These are phyloP conservation scores for Stylophora pistillata DNA, from an alignment of 64 coral and sea anemone species.

Conservation along the genomic window DNA sequence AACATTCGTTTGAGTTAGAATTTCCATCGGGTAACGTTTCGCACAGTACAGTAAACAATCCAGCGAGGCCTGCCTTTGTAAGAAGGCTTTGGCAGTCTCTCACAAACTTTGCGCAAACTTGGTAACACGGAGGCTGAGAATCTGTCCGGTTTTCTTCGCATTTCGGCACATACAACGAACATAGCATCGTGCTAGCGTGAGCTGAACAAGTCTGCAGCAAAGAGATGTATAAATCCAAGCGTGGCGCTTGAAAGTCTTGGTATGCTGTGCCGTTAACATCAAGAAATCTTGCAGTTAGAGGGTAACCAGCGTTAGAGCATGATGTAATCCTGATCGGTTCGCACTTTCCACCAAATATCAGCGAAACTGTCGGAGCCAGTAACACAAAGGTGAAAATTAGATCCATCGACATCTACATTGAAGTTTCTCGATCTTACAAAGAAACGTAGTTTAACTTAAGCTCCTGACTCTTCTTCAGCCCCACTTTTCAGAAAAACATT, in stretches of 20 bases:
- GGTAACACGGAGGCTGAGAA: slow-evolving; percentile 29
- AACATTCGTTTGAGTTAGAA: background rate
- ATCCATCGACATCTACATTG: background rate
- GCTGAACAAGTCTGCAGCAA: slow-evolving; percentile 30
- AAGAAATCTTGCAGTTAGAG: slow-evolving; percentile 25
- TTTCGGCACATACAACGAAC: slow-evolving; percentile 56
- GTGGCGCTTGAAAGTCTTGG: slow-evolving; percentile 22
- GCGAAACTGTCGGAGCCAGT: background rate
- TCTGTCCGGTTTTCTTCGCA: slow-evolving; percentile 17
- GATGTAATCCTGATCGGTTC: slow-evolving; percentile 26
- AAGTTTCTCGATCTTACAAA: background rate
- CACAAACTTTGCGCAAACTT: slow-evolving; percentile 54
- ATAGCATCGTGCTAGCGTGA: slow-evolving; percentile 38
- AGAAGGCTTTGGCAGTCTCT: slow-evolving; percentile 13
- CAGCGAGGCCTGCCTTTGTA: background rate
- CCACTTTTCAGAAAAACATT: too few relatives aligned
- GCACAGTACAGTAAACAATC: slow-evolving; percentile 40
- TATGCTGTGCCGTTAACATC: slow-evolving; percentile 48
- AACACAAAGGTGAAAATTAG: background rate
- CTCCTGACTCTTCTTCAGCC: too few relatives aligned
- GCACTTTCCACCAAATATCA: background rate
- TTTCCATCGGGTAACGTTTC: slow-evolving; percentile 34
- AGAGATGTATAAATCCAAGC: background rate
- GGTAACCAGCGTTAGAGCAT: slow-evolving; percentile 48
- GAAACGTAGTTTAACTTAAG: too few relatives aligned